A percentile compares a stretch with the other conserved stretches of the same genome.
Conservation (phyloP, 2,797 vertebrate species). For the Silurus aristotelis region DNA sequence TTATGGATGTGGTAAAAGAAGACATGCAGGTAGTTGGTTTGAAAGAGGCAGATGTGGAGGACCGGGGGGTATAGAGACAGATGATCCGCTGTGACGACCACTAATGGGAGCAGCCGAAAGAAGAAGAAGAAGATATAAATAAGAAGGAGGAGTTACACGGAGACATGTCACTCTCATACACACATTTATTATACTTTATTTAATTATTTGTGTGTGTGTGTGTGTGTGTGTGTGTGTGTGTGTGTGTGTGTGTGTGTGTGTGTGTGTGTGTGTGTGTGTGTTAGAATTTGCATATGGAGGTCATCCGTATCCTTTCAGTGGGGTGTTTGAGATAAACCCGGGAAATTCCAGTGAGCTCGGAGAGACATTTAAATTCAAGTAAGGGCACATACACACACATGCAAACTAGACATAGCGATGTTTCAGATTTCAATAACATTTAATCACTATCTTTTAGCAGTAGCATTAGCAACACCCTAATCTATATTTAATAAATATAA, state of each 20-base stretch:
- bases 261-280: slow-evolving; percentile 25
- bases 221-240: slow-evolving; percentile 9
- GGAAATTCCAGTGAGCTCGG: slow-evolving; percentile 85
- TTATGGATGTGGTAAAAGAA: too few species aligned
- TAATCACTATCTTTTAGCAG: neutral
- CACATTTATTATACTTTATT: neutral
- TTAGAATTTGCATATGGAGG: slow-evolving; percentile 93
- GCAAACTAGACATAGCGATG: neutral
- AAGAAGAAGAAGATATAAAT: too few species aligned
- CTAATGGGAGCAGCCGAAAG: too few species aligned
- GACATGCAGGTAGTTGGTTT: too few species aligned
- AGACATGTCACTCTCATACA: neutral
- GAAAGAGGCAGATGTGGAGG: too few species aligned
- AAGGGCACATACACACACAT: slow-evolving; percentile 58
- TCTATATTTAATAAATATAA: neutral
- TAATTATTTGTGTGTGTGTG: neutral
- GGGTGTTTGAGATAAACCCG: slow-evolving; percentile 90
- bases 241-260: slow-evolving; percentile 24
- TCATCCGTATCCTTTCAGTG: slow-evolving; percentile 91
- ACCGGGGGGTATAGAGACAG: too few species aligned
- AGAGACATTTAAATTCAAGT: slow-evolving; percentile 96
- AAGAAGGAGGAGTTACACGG: neutral
- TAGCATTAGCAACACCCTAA: neutral
- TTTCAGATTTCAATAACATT: neutral
- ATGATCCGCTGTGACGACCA: too few species aligned